Evolutionary conservation across 2,797 vertebrate genomes (phyloP).

Genomic region (Pogonophryne albipinna): DNA sequence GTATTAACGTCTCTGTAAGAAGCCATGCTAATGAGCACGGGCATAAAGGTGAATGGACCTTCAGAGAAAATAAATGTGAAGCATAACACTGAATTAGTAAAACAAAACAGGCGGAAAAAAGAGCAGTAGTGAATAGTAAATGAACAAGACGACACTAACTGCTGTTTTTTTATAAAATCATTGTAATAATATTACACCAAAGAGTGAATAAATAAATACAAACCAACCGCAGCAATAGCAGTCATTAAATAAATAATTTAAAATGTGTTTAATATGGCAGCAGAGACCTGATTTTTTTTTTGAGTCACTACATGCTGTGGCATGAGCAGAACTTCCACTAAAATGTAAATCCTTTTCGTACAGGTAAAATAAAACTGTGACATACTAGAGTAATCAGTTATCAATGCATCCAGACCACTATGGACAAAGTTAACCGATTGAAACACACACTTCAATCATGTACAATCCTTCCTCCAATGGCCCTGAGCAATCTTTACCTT

Average conservation of each 20-base stretch:
- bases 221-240: conserved; percentile 8
- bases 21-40: conserved; percentile 5
- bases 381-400: neutral
- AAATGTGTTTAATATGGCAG: conserved; percentile 12
- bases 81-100: neutral
- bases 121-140: neutral
- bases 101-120: neutral
- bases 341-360: neutral
- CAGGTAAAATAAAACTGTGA: neutral
- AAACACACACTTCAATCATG: neutral
- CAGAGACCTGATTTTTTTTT: conserved; percentile 3
- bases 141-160: neutral
- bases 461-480: neutral
- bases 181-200: neutral
- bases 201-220: neutral
- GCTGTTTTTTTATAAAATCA: neutral
- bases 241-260: neutral
- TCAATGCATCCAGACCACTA: neutral
- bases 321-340: neutral
- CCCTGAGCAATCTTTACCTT: neutral
- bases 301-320: neutral
- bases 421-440: neutral
- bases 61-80: neutral
- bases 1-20: neutral
- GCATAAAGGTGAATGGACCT: neutral